Base-by-base conservation (phyloP, 2,888 invertebrate species). In the Artemia sp. region DNA sequence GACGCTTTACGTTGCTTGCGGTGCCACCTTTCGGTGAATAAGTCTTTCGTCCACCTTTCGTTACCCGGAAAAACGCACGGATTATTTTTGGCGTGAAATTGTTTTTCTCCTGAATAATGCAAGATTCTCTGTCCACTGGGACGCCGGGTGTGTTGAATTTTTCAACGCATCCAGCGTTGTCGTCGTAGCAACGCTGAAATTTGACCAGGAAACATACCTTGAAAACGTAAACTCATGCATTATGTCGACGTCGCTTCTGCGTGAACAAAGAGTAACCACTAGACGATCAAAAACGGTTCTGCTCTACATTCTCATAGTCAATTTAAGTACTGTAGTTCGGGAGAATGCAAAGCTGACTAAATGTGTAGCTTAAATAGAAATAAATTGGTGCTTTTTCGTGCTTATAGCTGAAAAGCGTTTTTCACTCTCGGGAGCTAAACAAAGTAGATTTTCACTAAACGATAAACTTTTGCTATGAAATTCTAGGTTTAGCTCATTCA, bases 271-370 rank as follows among this genome's bases (percentile, higher is more conserved):
- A 53, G 58, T 14, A 53, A 53, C 58, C 7, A 53, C 58, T 53
- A 7, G 58, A 53, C 58, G 2, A 53, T 53, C 58, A 53, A 14
- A 53, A 53, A 53, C 58, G 58, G 7, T 53, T 53, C 58, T 53
- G 58, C 58, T 53, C 14, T 53, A 3, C 58, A 12, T 53, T 53
- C 14, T 7, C 58, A 53, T 14, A 2, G 7, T 7, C 58, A 14
- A 53, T 53, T 53, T 12, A 53, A 53, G 58, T 53, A 53, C n/a
- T 53, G 58, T 14, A 53, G 58, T 53, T 53, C 58, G 5, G 58
- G 14, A 53, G 58, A 53, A 53, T 53, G 58, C 58, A 53, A 53
- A 53, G 7, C 58, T 53, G 58, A 53, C 58, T 53, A 12, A 53
- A 3, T n/a, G 58, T 53, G 58, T 53, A 7, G n/a, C 58, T 53